These are phyloP conservation scores for Machimus atricapillus DNA, from an alignment of 2,888 invertebrate genomes.

Conservation along the genomic window DNA sequence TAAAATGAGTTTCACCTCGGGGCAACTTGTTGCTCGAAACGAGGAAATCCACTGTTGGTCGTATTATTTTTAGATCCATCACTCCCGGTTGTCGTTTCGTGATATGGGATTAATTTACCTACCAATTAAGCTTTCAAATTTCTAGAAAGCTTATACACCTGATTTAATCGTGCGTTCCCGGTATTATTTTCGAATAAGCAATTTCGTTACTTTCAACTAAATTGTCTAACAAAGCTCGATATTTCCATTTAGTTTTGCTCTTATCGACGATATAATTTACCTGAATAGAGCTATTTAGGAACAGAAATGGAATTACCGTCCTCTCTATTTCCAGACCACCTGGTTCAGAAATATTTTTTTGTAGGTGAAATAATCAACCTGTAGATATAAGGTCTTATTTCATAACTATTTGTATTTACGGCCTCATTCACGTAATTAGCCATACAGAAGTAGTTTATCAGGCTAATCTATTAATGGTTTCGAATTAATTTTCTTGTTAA, in stretches of 20 bases:
- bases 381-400: background rate
- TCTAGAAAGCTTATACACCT: background rate
- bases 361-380: background rate
- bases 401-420: background rate
- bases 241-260: background rate
- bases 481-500: background rate
- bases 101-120: slow-evolving; percentile 13
- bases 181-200: background rate
- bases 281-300: background rate
- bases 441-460: background rate
- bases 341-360: background rate
- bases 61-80: slow-evolving; percentile 31
- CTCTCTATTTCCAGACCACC: background rate
- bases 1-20: background rate
- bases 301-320: background rate
- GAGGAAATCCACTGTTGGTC: background rate
- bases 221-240: background rate
- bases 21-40: slow-evolving; percentile 12
- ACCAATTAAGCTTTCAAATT: background rate
- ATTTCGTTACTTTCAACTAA: background rate
- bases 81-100: background rate
- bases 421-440: background rate
- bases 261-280: background rate
- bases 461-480: background rate
- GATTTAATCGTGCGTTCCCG: background rate